A percentile compares a stretch with the other conserved stretches of the same genome.
phyloP scores from a whole-genome alignment of 2,888 invertebrate genomes.

The Synergus japonicus region DNA sequence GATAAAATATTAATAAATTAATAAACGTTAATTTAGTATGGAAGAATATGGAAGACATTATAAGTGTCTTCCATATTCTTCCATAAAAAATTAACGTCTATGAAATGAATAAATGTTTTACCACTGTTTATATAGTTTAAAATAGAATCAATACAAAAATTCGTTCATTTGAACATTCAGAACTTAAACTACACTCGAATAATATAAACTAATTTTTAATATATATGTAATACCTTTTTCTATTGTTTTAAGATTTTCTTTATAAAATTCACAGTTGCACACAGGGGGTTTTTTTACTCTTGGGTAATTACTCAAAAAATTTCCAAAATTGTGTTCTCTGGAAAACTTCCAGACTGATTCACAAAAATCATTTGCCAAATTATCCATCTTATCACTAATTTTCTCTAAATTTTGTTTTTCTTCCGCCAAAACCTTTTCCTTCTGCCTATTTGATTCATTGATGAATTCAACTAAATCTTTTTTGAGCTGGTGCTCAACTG shows the following conservation, averaged over 20 bases:
- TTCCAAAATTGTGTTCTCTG: slow-evolving; percentile 55
- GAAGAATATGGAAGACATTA: no score
- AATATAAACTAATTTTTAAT: no score
- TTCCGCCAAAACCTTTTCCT: slow-evolving; percentile 58
- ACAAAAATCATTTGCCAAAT: slow-evolving; percentile 55
- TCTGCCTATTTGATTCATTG: slow-evolving; percentile 47
- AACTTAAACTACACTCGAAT: no score
- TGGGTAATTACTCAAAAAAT: slow-evolving; percentile 40
- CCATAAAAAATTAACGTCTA: no score
- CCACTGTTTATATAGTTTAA: no score
- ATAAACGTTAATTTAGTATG: no score
- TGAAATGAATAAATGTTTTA: no score
- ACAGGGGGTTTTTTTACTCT: slow-evolving; percentile 16
- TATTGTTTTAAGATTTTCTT: slow-evolving; percentile 43
- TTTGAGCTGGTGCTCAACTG: slow-evolving; percentile 52
- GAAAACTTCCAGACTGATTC: slow-evolving; percentile 62
- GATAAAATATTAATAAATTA: no score
- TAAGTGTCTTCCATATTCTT: no score
- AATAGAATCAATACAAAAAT: no score
- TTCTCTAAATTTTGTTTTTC: slow-evolving; percentile 54
- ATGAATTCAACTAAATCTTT: slow-evolving; percentile 48
- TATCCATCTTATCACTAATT: slow-evolving; percentile 15
- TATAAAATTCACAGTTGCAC: slow-evolving; percentile 35
- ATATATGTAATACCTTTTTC: slow-evolving; percentile 44
- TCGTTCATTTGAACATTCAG: no score